Evolutionary conservation across 2,888 invertebrate species (phyloP), one percentile per base, ranked within the genome.

Genomic region (Oscheius sp.): DNA sequence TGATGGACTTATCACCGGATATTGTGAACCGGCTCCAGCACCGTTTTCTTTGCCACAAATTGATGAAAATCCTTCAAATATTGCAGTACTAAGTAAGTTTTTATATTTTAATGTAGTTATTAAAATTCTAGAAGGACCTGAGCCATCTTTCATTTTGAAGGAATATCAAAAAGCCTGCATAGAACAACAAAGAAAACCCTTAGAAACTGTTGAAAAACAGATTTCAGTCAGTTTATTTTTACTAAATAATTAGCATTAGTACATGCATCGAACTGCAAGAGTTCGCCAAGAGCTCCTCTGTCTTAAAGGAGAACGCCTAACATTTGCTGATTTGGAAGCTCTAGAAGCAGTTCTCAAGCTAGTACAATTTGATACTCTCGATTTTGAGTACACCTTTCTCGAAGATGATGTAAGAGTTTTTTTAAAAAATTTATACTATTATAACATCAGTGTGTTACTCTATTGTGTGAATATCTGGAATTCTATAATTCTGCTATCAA

Each of bases 381-480:
- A 92, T 87, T 87, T 93, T 37, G 91, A 92, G 87, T 90, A 91
- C 61, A 90, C 91, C 12, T 90, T 89, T 67, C 88, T 92, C 33
- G 91, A 92, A 78, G 92, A 93, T 84, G 92, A 92, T 88, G 92
- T 92, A 80, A 76, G 82, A n/a, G n/a, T n/a, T 27, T 27, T 25
- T 17, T 6, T 8, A 12, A 12, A 17, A 17, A 46, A 17, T 25
- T 65, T 75, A 61, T n/a, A n/a, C n/a, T n/a, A n/a, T n/a, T n/a
- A n/a, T n/a, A n/a, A n/a, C n/a, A n/a, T n/a, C 87, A 90, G 89
- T 89, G 90, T 70, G 90, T 92, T 46, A 92, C 92, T 81, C 92
- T 93, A 48, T 87, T 95, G 65, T 94, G 93, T 87, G 94, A 95
- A 87, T 94, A 94, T 92, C 90, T 94, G 74, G 94, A 95, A 87